Evolutionary conservation across 2,888 invertebrate species (phyloP), one percentile per base, ranked within the genome.

Genomic region (Catocala fraxini): DNA sequence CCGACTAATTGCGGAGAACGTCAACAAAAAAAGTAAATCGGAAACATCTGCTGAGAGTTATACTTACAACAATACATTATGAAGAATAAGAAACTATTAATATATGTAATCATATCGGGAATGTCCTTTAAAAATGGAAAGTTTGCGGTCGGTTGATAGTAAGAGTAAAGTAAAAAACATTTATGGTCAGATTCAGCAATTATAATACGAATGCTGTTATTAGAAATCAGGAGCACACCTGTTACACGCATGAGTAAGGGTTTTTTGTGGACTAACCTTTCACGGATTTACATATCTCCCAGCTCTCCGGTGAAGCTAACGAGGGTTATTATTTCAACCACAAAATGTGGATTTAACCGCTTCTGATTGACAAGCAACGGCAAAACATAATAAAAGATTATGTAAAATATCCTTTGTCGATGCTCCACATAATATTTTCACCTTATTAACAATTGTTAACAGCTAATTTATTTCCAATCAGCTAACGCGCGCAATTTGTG

Each of bases 261-360:
- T 89, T 92, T 93, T 93, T 93, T 93, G 89, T 89, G 80, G 77
- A 74, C 71, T 80, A 77, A 76, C 88, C 90, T 90, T 91, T 90
- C 87, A 82, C 87, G 77, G 89, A 92, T 93, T 93, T 92, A 92
- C 92, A 93, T 93, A 92, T 87, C 85, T 87, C 82, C 85, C 86
- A 85, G 84, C 82, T 89, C 89, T 88, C 90, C 88, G 89, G 88
- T 85, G 74, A 79, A 85, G 80, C 83, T 92, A 93, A 93, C 90
- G 82, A 92, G 89, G 87, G 86, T 88, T 89, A 92, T 93, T 93
- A 93, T 90, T 89, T 90, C 83, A 84, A 92, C 92, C 93, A 90
- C 92, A 92, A 90, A 91, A 88, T 85, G 80, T 87, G 80, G 84
- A 87, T 83, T 85, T 86, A 89, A 85, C 85, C 83, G 83, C 82